Base-by-base conservation (phyloP, 2,888 invertebrate genomes). In the Isoperla grammatica region DNA sequence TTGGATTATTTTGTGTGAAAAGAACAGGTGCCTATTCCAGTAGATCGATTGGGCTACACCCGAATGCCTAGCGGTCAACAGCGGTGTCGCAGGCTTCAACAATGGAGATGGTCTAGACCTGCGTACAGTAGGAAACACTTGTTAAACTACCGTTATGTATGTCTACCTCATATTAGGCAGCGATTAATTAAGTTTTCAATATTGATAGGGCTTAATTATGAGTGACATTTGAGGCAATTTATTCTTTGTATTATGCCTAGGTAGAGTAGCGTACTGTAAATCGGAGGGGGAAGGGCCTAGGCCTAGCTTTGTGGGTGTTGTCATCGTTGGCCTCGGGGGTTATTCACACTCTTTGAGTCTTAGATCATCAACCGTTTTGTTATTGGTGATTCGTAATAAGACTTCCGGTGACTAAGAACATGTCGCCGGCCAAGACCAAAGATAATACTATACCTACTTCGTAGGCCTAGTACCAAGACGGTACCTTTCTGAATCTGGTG, bases 221-320 rank as follows among this genome's bases (percentile, higher is more conserved):
- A n/a, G n/a, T n/a, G n/a, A n/a, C n/a, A n/a, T n/a, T n/a, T n/a
- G n/a, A n/a, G n/a, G n/a, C n/a, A n/a, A n/a, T n/a, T n/a, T n/a
- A n/a, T n/a, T n/a, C n/a, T n/a, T n/a, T n/a, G n/a, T n/a, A n/a
- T n/a, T n/a, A n/a, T n/a, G n/a, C n/a, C n/a, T n/a, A n/a, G n/a
- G n/a, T n/a, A n/a, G n/a, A n/a, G n/a, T n/a, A n/a, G n/a, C n/a
- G n/a, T n/a, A n/a, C n/a, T n/a, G n/a, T n/a, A n/a, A n/a, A n/a
- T n/a, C n/a, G n/a, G n/a, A n/a, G n/a, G n/a, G n/a, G n/a, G n/a
- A n/a, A n/a, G 29, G 29, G 29, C 29, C 29, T 29, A 29, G 29
- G 29, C 29, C 19, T 53, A 54, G 42, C 13, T 59, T 72, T 75
- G 79, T 81, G 73, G 81, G 78, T 79, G 79, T 78, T 78, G 79